These are phyloP conservation scores for Enteromius mattozi DNA, from an alignment of 2,797 vertebrate species.

Conservation along the genomic window DNA sequence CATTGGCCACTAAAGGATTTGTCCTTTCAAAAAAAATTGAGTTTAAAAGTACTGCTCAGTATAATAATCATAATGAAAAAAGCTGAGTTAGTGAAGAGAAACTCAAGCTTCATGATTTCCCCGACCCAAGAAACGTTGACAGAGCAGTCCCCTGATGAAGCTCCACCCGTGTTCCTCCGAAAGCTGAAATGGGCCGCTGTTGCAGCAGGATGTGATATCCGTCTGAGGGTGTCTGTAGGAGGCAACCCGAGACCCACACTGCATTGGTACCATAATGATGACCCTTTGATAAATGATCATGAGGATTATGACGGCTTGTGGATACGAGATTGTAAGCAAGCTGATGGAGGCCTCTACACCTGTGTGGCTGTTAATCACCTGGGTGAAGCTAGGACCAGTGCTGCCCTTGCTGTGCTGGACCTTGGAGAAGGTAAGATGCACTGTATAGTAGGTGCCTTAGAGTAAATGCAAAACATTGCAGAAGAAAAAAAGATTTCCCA, in stretches of 20 bases:
- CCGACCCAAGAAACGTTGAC: conserved; percentile 77
- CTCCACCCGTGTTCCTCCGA: conserved; percentile 79
- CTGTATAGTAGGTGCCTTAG: background rate
- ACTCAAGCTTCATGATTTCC: conserved; percentile 68
- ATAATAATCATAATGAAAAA: conserved; percentile 69
- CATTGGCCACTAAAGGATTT: background rate
- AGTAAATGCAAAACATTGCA: background rate
- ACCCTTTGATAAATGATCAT: conserved; percentile 70
- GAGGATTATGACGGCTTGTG: conserved; percentile 86
- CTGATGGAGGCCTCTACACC: conserved; percentile 87
- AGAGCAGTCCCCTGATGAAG: conserved; percentile 55
- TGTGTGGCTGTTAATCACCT: conserved; percentile 85
- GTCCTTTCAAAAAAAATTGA: background rate
- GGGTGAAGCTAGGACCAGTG: conserved; percentile 85
- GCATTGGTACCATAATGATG: conserved; percentile 87
- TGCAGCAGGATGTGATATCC: conserved; percentile 85
- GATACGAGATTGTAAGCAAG: conserved; percentile 85
- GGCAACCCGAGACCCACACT: conserved; percentile 84
- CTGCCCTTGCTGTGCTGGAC: conserved; percentile 87
- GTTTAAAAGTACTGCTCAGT: background rate
- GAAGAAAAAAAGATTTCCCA: background rate
- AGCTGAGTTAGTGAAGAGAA: conserved; percentile 53
- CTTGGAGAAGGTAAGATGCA: conserved; percentile 87
- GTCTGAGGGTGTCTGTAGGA: conserved; percentile 83
- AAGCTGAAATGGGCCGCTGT: conserved; percentile 88